Evolutionary conservation across 2,888 invertebrate species (phyloP).

Genomic region (Torymus aiolomorphi): DNA sequence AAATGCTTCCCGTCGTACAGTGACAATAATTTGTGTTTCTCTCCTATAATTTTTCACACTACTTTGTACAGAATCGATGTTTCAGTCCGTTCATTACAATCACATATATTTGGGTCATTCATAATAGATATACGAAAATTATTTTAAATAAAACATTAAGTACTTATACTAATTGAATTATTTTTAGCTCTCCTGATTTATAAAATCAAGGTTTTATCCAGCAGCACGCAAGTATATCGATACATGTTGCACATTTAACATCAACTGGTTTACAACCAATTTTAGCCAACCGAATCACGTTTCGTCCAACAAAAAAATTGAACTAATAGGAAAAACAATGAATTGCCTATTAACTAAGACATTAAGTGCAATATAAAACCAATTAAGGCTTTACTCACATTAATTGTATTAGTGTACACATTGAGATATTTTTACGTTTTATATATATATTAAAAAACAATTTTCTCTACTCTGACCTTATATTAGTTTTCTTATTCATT

Average conservation of each 20-base stretch:
- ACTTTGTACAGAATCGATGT: conserved; percentile 44
- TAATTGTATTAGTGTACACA: conserved; percentile 14
- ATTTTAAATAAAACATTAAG: conserved; percentile 26
- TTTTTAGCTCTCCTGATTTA: not conserved
- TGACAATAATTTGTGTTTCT: conserved; percentile 28
- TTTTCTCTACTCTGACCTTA: conserved; percentile 16
- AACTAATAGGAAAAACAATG: too few species aligned
- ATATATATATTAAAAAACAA: conserved; percentile 32
- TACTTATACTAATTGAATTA: conserved; percentile 14
- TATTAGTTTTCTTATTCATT: conserved; percentile 31
- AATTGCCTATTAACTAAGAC: too few species aligned
- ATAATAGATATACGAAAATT: conserved; percentile 37
- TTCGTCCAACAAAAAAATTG: too few species aligned
- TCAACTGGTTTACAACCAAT: too few species aligned
- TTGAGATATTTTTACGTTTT: conserved; percentile 25
- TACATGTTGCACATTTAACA: too few species aligned
- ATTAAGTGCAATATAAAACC: not conserved
- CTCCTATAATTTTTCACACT: conserved; percentile 25
- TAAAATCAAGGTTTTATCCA: too few species aligned
- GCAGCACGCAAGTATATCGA: too few species aligned
- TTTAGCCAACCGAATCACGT: too few species aligned
- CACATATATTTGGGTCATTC: conserved; percentile 35
- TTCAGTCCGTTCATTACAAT: conserved; percentile 43
- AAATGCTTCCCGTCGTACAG: not conserved
- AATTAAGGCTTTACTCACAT: not conserved